A percentile compares a stretch with the other conserved stretches of the same genome.
These are phyloP conservation scores for Phalangium opilio DNA, from an alignment of 2,888 invertebrate species.

Conservation along the genomic window DNA sequence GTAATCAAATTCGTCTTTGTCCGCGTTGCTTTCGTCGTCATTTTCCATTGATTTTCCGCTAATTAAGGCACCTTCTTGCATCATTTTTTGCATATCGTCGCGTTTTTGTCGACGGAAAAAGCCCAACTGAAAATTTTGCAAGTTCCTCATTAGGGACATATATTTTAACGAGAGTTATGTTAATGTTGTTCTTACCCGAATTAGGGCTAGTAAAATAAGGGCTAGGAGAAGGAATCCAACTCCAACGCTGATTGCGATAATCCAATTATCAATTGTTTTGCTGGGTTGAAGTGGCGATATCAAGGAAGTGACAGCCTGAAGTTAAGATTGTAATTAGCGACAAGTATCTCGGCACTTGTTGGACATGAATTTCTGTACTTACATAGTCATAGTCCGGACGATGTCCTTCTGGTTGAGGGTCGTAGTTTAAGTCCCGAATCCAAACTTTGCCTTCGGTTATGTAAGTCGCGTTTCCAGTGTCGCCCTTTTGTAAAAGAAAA, in stretches of 20 bases:
- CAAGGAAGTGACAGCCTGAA: too few relatives aligned
- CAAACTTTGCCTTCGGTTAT: constrained; percentile 6
- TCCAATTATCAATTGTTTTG: not conserved
- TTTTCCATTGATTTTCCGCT: too few relatives aligned
- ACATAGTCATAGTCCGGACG: constrained; percentile 9
- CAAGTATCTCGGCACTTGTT: too few relatives aligned
- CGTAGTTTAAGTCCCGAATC: constrained; percentile 7
- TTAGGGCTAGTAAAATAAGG: constrained; percentile 1
- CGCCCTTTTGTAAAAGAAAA: not conserved
- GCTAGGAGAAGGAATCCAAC: not conserved
- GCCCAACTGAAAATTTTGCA: constrained; percentile 1
- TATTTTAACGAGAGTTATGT: too few relatives aligned
- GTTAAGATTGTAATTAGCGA: too few relatives aligned
- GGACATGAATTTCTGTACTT: too few relatives aligned
- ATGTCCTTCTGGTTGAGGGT: constrained; percentile 4
- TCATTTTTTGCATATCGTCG: not conserved
- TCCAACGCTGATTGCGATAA: constrained; percentile 1
- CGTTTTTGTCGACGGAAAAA: not conserved
- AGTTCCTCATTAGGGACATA: too few relatives aligned
- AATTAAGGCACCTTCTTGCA: not conserved
- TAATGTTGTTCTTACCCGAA: too few relatives aligned
- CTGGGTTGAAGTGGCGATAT: too few relatives aligned
- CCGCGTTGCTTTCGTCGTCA: too few relatives aligned
- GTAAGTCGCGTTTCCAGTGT: not conserved
- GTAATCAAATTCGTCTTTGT: too few relatives aligned